These are phyloP conservation scores for Dendrocopos noguchii DNA, from an alignment of 2,113 vertebrate genomes.

Conservation along the genomic window DNA sequence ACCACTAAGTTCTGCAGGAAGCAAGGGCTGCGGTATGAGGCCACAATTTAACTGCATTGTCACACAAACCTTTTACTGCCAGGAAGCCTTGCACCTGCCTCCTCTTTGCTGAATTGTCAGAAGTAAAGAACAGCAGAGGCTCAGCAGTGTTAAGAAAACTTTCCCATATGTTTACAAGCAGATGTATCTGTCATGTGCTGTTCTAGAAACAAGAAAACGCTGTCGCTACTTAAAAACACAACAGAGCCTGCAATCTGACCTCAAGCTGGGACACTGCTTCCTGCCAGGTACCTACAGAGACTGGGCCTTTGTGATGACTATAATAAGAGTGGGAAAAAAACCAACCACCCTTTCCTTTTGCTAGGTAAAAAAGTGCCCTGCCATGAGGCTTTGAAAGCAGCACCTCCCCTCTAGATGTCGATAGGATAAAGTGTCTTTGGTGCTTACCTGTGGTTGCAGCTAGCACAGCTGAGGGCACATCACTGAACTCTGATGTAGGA, in stretches of 20 bases:
- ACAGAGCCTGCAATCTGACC: background rate
- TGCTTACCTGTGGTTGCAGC: background rate
- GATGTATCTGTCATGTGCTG: constrained; percentile 38
- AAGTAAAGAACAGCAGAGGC: constrained; percentile 2
- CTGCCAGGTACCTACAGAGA: background rate
- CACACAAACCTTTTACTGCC: background rate
- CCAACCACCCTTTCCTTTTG: background rate
- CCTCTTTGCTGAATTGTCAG: constrained; percentile 42
- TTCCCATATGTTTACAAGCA: constrained; percentile 38
- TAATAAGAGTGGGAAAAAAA: background rate
- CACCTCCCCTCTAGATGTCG: background rate
- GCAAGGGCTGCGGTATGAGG: background rate
- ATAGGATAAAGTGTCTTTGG: background rate
- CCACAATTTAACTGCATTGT: background rate
- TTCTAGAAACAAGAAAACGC: background rate
- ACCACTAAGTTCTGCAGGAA: background rate
- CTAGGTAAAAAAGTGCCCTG: background rate
- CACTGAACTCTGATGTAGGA: background rate
- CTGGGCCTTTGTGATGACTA: background rate
- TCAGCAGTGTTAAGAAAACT: constrained; percentile 35
- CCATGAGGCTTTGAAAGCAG: background rate
- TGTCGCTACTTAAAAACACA: background rate
- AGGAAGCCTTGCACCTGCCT: constrained; percentile 24
- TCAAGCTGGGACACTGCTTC: background rate
- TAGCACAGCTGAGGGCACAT: background rate